phyloP scores from a whole-genome alignment of 2,113 vertebrate species.

The Microtus oregoni region DNA sequence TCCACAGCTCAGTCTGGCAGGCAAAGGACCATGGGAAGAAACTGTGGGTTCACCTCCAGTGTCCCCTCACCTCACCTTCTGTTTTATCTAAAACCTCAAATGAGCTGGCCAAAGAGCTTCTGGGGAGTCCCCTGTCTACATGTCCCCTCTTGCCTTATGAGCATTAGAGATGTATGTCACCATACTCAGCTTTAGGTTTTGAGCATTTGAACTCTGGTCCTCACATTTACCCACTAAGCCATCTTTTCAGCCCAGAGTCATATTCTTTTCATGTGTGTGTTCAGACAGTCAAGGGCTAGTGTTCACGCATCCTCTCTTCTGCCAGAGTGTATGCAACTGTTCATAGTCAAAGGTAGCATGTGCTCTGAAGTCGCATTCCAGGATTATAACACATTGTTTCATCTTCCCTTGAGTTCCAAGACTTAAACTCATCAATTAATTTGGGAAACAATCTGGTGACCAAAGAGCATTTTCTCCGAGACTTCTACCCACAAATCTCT shows the following conservation, averaged over 20 bases:
- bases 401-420: conserved; percentile 51
- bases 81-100: background rate
- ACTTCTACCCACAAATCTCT: conserved; percentile 47
- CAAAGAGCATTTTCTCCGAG: conserved; percentile 47
- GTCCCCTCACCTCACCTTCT: background rate
- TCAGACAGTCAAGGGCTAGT: background rate
- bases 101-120: background rate
- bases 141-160: background rate
- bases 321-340: background rate
- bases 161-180: background rate
- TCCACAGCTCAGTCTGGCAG: background rate
- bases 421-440: conserved; percentile 54
- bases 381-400: conserved; percentile 49
- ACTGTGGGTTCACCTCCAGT: background rate
- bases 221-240: background rate
- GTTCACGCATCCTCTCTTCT: background rate
- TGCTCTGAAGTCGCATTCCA: background rate
- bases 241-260: background rate
- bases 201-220: background rate
- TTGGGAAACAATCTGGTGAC: conserved; percentile 64
- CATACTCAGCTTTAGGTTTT: too few relatives aligned
- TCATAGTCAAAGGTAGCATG: background rate
- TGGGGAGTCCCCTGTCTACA: background rate
- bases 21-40: background rate
- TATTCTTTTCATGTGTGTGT: background rate